Percentiles rank a stretch among this genome's conserved stretches.
Evolutionary conservation across 2,113 vertebrate genomes (phyloP).

Genomic region (Rattus norvegicus): DNA sequence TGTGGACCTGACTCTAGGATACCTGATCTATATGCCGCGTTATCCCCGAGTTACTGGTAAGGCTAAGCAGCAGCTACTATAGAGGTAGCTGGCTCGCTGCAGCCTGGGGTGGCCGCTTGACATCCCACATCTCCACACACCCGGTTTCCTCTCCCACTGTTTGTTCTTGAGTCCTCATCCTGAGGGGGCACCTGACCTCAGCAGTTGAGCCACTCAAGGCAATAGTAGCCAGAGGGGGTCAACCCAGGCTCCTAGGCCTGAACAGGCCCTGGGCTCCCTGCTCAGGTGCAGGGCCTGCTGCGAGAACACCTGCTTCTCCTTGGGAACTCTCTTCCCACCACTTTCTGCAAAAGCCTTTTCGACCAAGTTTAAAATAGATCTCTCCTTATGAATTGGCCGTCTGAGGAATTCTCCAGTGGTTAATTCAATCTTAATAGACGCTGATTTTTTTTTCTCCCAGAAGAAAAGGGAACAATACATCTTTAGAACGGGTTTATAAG

Average conservation of each 20-base stretch:
- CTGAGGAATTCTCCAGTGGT: constrained; percentile 84
- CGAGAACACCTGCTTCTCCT: constrained; percentile 69
- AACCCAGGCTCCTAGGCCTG: background rate
- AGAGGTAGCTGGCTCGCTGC: background rate
- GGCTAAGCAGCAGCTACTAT: background rate
- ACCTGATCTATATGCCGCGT: rapidly evolving
- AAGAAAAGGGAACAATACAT: constrained; percentile 87
- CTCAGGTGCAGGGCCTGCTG: constrained; percentile 51
- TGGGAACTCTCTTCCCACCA: constrained; percentile 63
- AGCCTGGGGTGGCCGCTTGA: background rate
- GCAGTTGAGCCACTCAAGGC: background rate
- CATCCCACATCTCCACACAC: background rate
- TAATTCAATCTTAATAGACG: constrained; percentile 88
- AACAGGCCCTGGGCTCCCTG: background rate
- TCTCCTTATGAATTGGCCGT: constrained; percentile 80
- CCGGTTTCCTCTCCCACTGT: background rate
- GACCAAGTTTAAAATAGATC: constrained; percentile 84
- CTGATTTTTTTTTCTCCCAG: constrained; percentile 81
- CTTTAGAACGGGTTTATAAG: constrained; percentile 87
- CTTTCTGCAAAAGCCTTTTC: constrained; percentile 73
- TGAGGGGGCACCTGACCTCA: background rate
- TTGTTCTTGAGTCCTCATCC: background rate
- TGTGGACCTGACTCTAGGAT: rapidly evolving
- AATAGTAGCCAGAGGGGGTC: background rate
- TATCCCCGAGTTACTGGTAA: background rate